These are phyloP conservation scores for Thermophis baileyi DNA, from an alignment of 2,113 vertebrate genomes.

Conservation along the genomic window DNA sequence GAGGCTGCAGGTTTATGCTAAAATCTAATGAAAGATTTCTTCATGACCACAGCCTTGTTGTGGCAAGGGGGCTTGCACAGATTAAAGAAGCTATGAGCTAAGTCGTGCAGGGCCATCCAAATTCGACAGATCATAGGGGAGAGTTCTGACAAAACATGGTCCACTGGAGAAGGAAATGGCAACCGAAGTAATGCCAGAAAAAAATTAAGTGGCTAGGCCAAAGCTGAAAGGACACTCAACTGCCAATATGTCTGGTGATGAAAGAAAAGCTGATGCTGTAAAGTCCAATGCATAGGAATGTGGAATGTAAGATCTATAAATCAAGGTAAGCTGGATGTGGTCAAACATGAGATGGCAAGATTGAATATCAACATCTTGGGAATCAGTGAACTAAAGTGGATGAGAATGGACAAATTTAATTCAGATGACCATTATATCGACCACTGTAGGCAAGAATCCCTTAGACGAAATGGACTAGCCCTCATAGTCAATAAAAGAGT, in stretches of 20 bases:
- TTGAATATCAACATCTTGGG: neutral
- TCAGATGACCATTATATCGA: neutral
- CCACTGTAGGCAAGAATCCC: neutral
- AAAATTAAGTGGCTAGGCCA: neutral
- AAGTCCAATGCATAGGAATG: neutral
- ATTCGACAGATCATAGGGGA: neutral
- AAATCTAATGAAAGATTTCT: neutral
- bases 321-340: neutral
- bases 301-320: neutral
- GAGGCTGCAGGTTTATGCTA: slow-evolving; percentile 14
- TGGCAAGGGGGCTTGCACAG: neutral
- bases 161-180: neutral
- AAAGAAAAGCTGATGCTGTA: neutral
- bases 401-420: neutral
- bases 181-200: neutral
- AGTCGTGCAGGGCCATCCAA: neutral
- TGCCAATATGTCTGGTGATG: neutral
- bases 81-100: neutral
- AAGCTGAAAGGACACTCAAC: neutral
- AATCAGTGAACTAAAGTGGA: neutral
- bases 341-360: neutral
- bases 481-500: neutral
- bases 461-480: neutral
- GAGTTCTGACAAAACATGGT: neutral
- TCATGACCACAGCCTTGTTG: neutral